Conservation (phyloP, 2,113 vertebrate genomes). For the Pipra filicauda region DNA sequence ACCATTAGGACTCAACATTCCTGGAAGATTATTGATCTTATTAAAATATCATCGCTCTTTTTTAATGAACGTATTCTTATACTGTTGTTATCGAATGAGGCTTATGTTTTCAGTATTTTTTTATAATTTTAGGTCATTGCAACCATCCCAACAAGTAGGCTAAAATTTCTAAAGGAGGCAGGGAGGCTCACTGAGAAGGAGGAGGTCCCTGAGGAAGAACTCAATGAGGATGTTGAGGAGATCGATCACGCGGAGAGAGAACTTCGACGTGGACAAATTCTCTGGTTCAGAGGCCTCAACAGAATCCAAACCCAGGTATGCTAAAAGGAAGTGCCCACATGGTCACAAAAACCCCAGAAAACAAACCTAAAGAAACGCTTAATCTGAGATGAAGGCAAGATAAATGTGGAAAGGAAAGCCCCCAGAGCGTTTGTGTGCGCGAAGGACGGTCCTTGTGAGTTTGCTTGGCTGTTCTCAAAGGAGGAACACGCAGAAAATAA, state of each 20-base stretch:
- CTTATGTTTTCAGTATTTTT: conserved; percentile 28
- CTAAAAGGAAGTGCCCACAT: background rate
- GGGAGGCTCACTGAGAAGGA: conserved; percentile 92
- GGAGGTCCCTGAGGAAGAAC: conserved; percentile 90
- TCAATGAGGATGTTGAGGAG: conserved; percentile 95
- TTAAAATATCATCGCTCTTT: background rate
- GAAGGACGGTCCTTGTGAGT: background rate
- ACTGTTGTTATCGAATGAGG: background rate
- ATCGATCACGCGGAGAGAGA: conserved; percentile 97
- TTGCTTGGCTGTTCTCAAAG: background rate
- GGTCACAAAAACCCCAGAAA: background rate
- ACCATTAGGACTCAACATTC: background rate
- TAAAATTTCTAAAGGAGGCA: conserved; percentile 93
- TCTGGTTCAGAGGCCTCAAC: conserved; percentile 98
- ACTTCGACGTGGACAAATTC: conserved; percentile 94
- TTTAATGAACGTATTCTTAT: background rate
- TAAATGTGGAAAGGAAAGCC: background rate
- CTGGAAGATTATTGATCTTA: background rate
- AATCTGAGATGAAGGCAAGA: background rate
- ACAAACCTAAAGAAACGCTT: background rate
- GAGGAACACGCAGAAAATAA: background rate
- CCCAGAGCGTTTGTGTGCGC: background rate
- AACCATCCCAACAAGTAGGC: conserved; percentile 90
- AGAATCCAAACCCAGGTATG: conserved; percentile 98
- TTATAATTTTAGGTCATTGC: conserved; percentile 84